Evolutionary conservation across 2,888 invertebrate species (phyloP), one percentile per base, ranked within the genome.

Genomic region (Griposia aprilina): DNA sequence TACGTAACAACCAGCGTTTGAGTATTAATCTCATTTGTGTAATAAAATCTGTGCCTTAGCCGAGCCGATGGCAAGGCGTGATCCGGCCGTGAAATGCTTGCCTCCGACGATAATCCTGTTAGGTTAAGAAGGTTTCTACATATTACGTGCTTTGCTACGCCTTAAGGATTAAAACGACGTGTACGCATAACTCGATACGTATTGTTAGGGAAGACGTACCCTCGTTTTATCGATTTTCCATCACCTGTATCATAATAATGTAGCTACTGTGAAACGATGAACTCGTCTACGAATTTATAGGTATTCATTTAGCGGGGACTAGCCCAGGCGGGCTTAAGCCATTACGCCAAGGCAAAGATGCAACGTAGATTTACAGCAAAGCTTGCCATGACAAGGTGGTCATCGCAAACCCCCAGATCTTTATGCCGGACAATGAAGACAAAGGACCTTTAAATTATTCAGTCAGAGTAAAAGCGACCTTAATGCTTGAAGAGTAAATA

Each of bases 101-200:
- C 97, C 97, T 97, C 97, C 97, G 94, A 88, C 97, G 97, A 97
- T 97, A 97, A 97, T 97, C 97, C 97, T 97, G 97, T 97, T 97
- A 97, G 97, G 97, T 97, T 97, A 97, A 97, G 97, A 97, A 97
- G 97, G 97, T 97, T 97, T 97, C 97, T 97, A 97, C 97, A 97
- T 97, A 97, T 97, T 97, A 97, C 97, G 97, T 97, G 97, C 97
- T 97, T 97, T 97, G 97, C 96, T 96, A 95, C 97, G 97, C 97
- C 97, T 97, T 97, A 97, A 97, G 97, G 97, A 97, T 97, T 97
- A 97, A 96, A 96, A 96, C 96, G 94, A 93, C 94, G 92, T 93
- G 92, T 93, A 94, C 93, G 92, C 93, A 95, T 94, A 95, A 94
- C 94, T 95, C 94, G 92, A 93, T 94, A 94, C 92, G 90, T 93